phyloP scores from a whole-genome alignment of 2,113 vertebrate genomes.

The Vidua macroura region DNA sequence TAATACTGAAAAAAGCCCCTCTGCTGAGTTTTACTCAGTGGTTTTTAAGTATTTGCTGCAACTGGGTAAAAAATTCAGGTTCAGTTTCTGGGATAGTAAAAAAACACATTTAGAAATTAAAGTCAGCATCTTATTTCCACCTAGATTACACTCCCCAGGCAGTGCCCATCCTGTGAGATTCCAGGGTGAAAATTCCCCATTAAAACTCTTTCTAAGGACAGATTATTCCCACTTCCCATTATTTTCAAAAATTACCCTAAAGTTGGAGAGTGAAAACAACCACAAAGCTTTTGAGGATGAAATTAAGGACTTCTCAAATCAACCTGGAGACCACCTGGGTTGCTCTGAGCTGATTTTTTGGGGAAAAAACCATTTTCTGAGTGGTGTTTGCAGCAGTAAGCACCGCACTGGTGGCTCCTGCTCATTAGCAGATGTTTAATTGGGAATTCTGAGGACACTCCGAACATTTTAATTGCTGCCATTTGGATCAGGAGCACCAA shows the following conservation, averaged over 20 bases:
- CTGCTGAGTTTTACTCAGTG: neutral
- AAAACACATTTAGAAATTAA: neutral
- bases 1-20: neutral
- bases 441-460: neutral
- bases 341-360: neutral
- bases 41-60: neutral
- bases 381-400: neutral
- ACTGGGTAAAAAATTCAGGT: neutral
- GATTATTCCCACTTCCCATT: neutral
- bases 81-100: neutral
- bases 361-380: rapidly evolving
- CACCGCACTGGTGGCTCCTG: neutral
- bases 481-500: neutral
- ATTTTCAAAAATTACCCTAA: neutral
- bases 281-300: neutral
- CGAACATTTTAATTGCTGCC: slow-evolving; percentile 25
- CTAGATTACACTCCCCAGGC: neutral
- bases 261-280: neutral
- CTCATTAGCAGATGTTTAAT: slow-evolving; percentile 36
- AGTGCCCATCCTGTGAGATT: neutral
- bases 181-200: neutral
- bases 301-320: neutral
- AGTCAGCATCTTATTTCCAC: neutral
- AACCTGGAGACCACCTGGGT: neutral
- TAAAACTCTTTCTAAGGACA: neutral